Evolutionary conservation across 2,797 vertebrate genomes (phyloP).

Genomic region (Kryptopterus vitreolus): DNA sequence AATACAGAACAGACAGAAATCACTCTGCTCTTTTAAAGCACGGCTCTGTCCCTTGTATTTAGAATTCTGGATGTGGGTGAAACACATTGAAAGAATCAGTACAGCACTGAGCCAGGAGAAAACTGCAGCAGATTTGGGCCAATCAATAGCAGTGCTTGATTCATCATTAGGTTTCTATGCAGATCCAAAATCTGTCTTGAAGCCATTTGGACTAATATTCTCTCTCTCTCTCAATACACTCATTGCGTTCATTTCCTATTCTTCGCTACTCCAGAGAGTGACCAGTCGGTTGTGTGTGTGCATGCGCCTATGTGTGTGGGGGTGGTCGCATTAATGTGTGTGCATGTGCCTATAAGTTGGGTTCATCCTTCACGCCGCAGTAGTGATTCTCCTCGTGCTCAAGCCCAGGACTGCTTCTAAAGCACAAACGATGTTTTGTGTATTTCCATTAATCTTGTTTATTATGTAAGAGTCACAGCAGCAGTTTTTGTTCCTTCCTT

Average conservation of each 20-base stretch:
- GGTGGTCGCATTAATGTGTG: neutral
- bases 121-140: slow-evolving; percentile 44
- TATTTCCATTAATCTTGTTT: neutral
- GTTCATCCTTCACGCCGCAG: slow-evolving; percentile 27
- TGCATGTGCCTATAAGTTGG: slow-evolving; percentile 8
- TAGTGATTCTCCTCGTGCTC: slow-evolving; percentile 4
- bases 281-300: slow-evolving; percentile 12
- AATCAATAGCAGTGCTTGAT: slow-evolving; percentile 46
- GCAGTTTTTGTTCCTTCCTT: slow-evolving; percentile 32
- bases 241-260: slow-evolving; percentile 35
- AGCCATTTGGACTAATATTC: slow-evolving; percentile 36
- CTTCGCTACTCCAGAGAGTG: slow-evolving; percentile 22
- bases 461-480: slow-evolving; percentile 44
- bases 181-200: slow-evolving; percentile 31
- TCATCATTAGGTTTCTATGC: slow-evolving; percentile 39
- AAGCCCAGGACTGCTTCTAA: neutral
- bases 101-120: slow-evolving; percentile 29
- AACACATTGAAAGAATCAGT: slow-evolving; percentile 23
- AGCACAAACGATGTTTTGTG: slow-evolving; percentile 9
- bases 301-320: slow-evolving; percentile 1
- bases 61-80: slow-evolving; percentile 21
- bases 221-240: slow-evolving; percentile 32
- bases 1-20: neutral
- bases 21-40: neutral
- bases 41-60: neutral